These are phyloP conservation scores for Anthopleura xanthogrammica DNA, from an alignment of 92 coral and sea anemone genomes.

Conservation along the genomic window DNA sequence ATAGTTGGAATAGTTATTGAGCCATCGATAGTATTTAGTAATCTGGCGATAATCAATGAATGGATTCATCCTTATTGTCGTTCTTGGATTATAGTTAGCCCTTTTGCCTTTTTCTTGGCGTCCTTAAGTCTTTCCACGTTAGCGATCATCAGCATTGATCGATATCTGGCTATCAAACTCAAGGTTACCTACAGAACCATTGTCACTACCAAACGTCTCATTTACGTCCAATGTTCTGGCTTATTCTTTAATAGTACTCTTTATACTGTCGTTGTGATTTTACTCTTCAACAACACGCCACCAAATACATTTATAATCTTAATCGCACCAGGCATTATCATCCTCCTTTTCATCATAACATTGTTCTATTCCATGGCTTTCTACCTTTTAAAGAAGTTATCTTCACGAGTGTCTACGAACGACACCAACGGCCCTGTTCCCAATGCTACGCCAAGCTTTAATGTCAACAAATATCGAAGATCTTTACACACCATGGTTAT, in stretches of 20 bases:
- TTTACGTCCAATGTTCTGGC: background rate
- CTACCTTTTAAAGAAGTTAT: background rate
- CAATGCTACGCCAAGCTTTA: too few species aligned
- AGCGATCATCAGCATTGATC: conserved; percentile 12
- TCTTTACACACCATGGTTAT: conserved; percentile 7
- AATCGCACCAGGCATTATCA: background rate
- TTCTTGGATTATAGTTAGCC: background rate
- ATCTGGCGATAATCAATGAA: background rate
- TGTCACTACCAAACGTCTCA: conserved; percentile 11
- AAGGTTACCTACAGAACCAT: conserved; percentile 1
- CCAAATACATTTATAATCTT: background rate
- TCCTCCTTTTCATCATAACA: background rate
- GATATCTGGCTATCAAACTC: conserved; percentile 12
- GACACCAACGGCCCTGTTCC: background rate
- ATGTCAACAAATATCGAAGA: background rate
- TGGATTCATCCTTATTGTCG: background rate
- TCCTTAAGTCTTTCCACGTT: background rate
- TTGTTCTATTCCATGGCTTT: background rate
- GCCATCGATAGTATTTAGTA: background rate
- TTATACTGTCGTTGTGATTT: background rate
- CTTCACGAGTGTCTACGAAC: background rate
- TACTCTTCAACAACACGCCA: background rate
- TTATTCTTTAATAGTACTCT: background rate
- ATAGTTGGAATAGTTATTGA: background rate
- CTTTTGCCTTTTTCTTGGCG: background rate